Conservation (phyloP, 2,888 invertebrate species). For the Metopia argyrocephala region DNA sequence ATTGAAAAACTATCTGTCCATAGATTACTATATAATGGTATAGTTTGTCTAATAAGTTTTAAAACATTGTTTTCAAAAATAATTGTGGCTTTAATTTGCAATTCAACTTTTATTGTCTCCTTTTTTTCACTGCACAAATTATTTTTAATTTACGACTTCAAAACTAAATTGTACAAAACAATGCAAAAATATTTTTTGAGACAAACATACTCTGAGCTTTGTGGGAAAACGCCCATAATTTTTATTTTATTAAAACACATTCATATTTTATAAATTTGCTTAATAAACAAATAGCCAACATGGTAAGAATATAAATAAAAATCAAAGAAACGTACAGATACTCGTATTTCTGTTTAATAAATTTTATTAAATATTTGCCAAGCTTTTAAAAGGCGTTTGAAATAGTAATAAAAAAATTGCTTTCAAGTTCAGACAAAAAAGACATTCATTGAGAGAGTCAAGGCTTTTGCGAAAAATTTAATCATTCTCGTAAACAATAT, state of each 20-base stretch:
- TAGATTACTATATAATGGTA: too few relatives aligned
- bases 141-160: constrained; percentile 33
- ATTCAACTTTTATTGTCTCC: not conserved
- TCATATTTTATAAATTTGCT: not conserved
- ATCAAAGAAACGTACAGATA: not conserved
- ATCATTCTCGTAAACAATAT: not conserved
- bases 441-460: not conserved
- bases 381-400: not conserved
- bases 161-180: constrained; percentile 46
- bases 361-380: not conserved
- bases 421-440: not conserved
- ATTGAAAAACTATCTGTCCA: too few relatives aligned
- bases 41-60: too few relatives aligned
- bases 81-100: too few relatives aligned
- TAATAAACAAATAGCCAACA: too few relatives aligned
- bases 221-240: not conserved
- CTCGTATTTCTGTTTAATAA: not conserved
- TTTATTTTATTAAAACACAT: not conserved
- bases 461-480: not conserved
- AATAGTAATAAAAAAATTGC: not conserved
- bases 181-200: not conserved
- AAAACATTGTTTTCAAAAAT: too few relatives aligned
- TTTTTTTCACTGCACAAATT: not conserved
- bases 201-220: not conserved
- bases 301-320: not conserved